Evolutionary conservation across 2,113 vertebrate species (phyloP), one percentile per base, ranked within the genome.

Genomic region (Zootoca vivipara): DNA sequence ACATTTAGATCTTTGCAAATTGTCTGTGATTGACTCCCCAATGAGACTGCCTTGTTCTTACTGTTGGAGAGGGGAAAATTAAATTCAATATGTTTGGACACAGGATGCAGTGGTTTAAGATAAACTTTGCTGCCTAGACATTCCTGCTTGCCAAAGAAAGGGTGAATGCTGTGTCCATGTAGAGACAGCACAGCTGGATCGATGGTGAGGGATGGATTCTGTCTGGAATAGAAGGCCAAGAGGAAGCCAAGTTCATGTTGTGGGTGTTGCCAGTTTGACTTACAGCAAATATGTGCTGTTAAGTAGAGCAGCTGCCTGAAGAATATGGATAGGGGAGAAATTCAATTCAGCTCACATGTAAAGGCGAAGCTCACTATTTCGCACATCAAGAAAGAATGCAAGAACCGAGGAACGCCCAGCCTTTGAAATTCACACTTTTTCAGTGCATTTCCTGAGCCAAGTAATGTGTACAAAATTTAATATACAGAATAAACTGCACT

Each of bases 31-130:
- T 85, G 83, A 69, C 92, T 95, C 84, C 75, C 77, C 81, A 77
- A 90, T 83, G 79, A 87, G 30, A 73, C 10, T 3, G 20, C n/a
- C 28, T 74, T 62, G 69, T 18, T 79, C 10, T 2, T 70, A 28
- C 77, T 72, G 65, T 82, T 64, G 38, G 40, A 67, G 30, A 1
- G 38, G 70, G 58, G 30, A 22, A 26, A 73, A 90, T 91, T 93
- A 88, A 93, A 95, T 95, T 64, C 90, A 86, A 56, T 91, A 81
- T 40, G 90, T 96, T 90, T 92, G 90, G 58, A 92, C 90, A 94
- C n/a, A 95, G 91, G 93, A 95, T 95, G 79, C 2, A 0, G 46
- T 78, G 88, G 89, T 94, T 95, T 93, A 92, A 70, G 88, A 89
- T 92, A 87, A 91, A 92, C 83, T 92, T 91, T 93, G 82, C 91